Conservation (phyloP, 2,888 invertebrate genomes). For the Leucoptera coffeella region DNA sequence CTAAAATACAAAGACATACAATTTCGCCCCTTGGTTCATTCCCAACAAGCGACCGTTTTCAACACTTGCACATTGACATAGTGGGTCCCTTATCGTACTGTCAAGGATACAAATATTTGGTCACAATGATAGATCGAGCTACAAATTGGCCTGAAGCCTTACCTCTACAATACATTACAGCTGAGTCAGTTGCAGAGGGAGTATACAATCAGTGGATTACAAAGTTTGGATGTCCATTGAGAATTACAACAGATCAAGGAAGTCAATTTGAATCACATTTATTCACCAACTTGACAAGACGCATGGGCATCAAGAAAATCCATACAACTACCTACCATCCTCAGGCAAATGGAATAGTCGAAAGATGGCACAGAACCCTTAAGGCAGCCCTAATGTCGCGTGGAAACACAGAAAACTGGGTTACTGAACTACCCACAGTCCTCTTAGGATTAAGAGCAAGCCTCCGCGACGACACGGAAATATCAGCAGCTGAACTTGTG, state of each 20-base stretch:
- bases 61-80: constrained; percentile 1
- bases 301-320: too few species aligned
- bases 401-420: too few species aligned
- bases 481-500: too few species aligned
- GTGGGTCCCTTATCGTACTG: constrained; percentile 5
- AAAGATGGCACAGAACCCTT: constrained; percentile 3
- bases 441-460: too few species aligned
- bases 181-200: too few species aligned
- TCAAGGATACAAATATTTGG: constrained; percentile 1
- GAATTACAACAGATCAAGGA: constrained; percentile 12
- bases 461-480: too few species aligned
- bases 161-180: constrained; percentile 2
- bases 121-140: too few species aligned
- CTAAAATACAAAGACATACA: constrained; percentile 2
- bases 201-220: not conserved
- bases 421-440: too few species aligned
- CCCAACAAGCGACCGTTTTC: not conserved
- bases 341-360: constrained; percentile 2
- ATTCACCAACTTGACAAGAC: not conserved
- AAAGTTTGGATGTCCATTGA: constrained; percentile 3
- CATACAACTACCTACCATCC: constrained; percentile 4
- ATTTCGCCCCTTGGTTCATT: not conserved
- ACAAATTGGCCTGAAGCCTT: too few species aligned
- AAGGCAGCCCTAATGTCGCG: constrained; percentile 3
- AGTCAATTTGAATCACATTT: constrained; percentile 10